phyloP scores from a whole-genome alignment of 1,140 invertebrate genomes.

The Aphelenchoides avenae region DNA sequence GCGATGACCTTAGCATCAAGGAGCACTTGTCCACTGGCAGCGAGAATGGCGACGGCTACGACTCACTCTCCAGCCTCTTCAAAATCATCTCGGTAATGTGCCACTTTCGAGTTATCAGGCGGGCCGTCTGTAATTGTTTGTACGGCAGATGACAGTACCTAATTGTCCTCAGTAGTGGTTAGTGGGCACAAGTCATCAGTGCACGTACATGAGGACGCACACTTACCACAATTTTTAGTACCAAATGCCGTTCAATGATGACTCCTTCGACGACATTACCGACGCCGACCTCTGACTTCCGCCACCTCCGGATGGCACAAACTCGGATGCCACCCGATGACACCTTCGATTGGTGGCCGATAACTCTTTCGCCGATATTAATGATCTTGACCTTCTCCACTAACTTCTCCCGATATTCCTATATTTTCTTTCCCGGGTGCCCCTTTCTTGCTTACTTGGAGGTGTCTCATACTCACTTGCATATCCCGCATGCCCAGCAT shows the following conservation, averaged over 20 bases:
- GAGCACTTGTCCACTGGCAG: slow-evolving; percentile 4
- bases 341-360: too few relatives aligned
- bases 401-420: too few relatives aligned
- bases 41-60: slow-evolving; percentile 4
- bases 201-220: background rate
- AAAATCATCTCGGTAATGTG: slow-evolving; percentile 42
- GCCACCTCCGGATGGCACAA: too few relatives aligned
- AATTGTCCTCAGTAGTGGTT: background rate
- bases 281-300: slow-evolving; percentile 38
- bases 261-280: slow-evolving; percentile 30
- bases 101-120: too few relatives aligned
- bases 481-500: too few relatives aligned
- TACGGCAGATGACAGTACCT: slow-evolving; percentile 22
- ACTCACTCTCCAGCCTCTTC: slow-evolving; percentile 22
- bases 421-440: too few relatives aligned
- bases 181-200: background rate
- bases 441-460: too few relatives aligned
- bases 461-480: too few relatives aligned
- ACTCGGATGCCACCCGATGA: too few relatives aligned
- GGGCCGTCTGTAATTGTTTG: slow-evolving; percentile 14
- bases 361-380: too few relatives aligned
- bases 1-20: slow-evolving; percentile 24
- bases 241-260: slow-evolving; percentile 45
- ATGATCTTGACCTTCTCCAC: too few relatives aligned
- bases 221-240: slow-evolving; percentile 28